Percentiles rank a stretch among this genome's conserved stretches.
These are phyloP conservation scores for Podargus strigoides DNA, from an alignment of 2,797 vertebrate species.

Conservation along the genomic window DNA sequence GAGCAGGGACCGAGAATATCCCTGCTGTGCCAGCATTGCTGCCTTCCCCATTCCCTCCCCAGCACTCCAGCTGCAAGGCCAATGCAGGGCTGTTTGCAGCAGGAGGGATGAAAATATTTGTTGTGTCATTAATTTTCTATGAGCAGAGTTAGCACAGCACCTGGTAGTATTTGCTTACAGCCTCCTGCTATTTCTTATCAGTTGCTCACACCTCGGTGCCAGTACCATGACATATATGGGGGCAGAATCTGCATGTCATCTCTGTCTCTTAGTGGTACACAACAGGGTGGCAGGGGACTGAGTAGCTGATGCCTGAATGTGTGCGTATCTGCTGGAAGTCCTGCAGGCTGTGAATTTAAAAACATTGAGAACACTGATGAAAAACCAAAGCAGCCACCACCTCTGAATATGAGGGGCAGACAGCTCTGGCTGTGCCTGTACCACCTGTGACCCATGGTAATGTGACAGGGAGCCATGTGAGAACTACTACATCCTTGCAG, in stretches of 20 bases:
- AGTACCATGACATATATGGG: not conserved
- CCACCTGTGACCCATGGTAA: not conserved
- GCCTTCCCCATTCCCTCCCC: not conserved
- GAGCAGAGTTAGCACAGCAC: not conserved
- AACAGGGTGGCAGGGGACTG: not conserved
- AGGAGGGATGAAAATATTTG: not conserved
- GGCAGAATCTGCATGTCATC: not conserved
- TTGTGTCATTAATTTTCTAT: not conserved
- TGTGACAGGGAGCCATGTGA: not conserved
- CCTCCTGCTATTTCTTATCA: not conserved
- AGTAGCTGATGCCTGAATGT: not conserved
- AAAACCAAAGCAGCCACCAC: not conserved
- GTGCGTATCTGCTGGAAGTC: not conserved
- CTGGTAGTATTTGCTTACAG: not conserved
- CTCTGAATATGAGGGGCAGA: not conserved
- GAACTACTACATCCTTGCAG: not conserved
- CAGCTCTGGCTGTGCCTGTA: not conserved
- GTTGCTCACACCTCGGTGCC: not conserved
- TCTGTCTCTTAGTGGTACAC: not conserved
- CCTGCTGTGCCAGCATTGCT: not conserved
- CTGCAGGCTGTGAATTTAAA: not conserved
- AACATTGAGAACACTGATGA: not conserved
- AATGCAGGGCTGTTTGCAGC: fast-evolving
- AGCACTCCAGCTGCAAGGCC: not conserved
- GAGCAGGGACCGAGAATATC: not conserved